Evolutionary conservation across 2,797 vertebrate species (phyloP).

Genomic region (Vipera ursinii): DNA sequence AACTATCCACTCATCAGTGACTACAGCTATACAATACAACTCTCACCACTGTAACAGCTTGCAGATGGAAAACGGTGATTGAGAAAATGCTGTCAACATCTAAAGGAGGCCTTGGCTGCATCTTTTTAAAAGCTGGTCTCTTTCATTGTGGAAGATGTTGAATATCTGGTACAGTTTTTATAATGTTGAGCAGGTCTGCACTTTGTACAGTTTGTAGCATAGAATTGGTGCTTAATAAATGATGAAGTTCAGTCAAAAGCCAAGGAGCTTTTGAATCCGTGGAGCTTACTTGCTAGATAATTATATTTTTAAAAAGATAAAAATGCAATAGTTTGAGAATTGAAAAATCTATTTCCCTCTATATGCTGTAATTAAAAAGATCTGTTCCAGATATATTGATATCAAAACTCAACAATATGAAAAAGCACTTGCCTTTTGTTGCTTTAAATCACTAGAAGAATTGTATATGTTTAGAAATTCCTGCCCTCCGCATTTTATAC

Average conservation of each 20-base stretch:
- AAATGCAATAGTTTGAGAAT: neutral
- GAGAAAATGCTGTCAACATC: neutral
- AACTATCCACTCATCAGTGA: neutral
- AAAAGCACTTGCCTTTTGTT: conserved; percentile 40
- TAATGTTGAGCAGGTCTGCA: neutral
- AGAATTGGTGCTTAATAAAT: neutral
- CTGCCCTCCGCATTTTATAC: neutral
- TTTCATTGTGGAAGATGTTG: conserved; percentile 1
- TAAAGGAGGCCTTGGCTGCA: neutral
- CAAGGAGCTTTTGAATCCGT: neutral
- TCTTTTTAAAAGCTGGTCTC: conserved; percentile 41
- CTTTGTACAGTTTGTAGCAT: neutral
- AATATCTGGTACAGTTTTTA: neutral
- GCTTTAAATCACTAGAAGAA: neutral
- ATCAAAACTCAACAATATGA: neutral
- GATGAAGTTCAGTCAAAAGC: neutral
- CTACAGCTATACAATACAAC: neutral
- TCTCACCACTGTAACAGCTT: neutral
- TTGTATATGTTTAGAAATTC: neutral
- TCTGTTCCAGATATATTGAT: neutral
- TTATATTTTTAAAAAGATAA: neutral
- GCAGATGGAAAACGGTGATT: neutral
- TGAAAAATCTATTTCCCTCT: neutral
- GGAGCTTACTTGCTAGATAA: neutral
- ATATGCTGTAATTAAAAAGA: neutral